Conservation (phyloP, 2,113 vertebrate genomes). For the Formicarius rufipectus region DNA sequence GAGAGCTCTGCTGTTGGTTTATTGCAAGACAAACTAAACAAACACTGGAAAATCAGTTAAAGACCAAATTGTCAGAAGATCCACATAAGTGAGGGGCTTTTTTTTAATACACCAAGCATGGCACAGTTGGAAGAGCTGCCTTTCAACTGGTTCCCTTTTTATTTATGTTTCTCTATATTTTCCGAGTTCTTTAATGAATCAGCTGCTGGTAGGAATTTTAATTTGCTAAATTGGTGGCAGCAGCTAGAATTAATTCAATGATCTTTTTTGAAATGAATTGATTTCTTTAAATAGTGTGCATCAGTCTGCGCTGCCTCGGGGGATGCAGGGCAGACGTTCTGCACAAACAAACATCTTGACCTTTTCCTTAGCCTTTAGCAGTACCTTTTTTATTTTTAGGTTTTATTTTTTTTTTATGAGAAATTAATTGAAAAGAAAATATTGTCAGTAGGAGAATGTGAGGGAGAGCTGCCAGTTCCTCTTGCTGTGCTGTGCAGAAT, state of each 20-base stretch:
- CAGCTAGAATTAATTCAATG: slow-evolving; percentile 65
- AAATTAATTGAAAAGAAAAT: slow-evolving; percentile 7
- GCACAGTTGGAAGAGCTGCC: not conserved
- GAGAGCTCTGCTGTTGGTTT: not conserved
- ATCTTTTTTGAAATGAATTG: slow-evolving; percentile 68
- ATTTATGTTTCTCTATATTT: slow-evolving; percentile 59
- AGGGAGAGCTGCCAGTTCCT: not conserved
- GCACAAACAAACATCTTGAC: slow-evolving; percentile 72
- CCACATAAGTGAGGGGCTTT: not conserved
- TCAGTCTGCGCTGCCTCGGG: slow-evolving; percentile 38
- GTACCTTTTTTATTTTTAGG: not conserved
- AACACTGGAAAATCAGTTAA: not conserved
- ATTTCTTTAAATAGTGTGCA: slow-evolving; percentile 69
- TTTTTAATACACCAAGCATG: not conserved
- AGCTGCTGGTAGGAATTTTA: slow-evolving; percentile 58
- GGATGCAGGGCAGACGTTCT: slow-evolving; percentile 37
- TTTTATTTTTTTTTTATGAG: not conserved
- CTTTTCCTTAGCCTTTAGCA: slow-evolving; percentile 68
- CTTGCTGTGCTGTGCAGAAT: slow-evolving; percentile 1
- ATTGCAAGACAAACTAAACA: not conserved
- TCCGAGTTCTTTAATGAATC: slow-evolving; percentile 57
- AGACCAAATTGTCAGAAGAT: not conserved
- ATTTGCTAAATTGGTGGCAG: slow-evolving; percentile 63
- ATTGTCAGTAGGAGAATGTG: not conserved
- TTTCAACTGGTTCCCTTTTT: slow-evolving; percentile 30